A percentile compares a stretch with the other conserved stretches of the same genome.
These are phyloP conservation scores for Trichopria drosophilae DNA, from an alignment of 2,888 invertebrate species.

Conservation along the genomic window DNA sequence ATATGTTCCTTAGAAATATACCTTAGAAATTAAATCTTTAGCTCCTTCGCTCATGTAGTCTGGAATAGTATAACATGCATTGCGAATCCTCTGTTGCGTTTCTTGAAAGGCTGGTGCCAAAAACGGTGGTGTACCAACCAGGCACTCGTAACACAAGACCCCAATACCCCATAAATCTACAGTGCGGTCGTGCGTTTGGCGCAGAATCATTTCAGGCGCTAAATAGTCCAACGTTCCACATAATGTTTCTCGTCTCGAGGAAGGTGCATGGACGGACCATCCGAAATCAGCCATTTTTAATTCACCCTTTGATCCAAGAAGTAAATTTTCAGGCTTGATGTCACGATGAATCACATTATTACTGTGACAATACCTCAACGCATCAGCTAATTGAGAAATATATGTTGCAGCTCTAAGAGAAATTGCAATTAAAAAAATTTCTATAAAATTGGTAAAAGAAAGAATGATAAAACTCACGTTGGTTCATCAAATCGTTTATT, in stretches of 20 bases:
- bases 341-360: slow-evolving; percentile 90
- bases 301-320: slow-evolving; percentile 75
- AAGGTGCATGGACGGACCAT: slow-evolving; percentile 92
- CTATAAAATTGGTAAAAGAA: background rate
- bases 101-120: slow-evolving; percentile 72
- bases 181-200: slow-evolving; percentile 76
- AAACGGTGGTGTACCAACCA: slow-evolving; percentile 92
- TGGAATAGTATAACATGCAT: slow-evolving; percentile 70
- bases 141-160: slow-evolving; percentile 87
- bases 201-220: slow-evolving; percentile 94
- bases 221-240: slow-evolving; percentile 95
- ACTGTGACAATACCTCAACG: slow-evolving; percentile 83
- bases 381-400: slow-evolving; percentile 87
- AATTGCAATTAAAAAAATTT: slow-evolving; percentile 29
- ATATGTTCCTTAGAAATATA: slow-evolving; percentile 47
- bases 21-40: slow-evolving; percentile 76
- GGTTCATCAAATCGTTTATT: slow-evolving; percentile 76
- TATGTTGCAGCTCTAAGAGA: slow-evolving; percentile 70
- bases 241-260: slow-evolving; percentile 82
- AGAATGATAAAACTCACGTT: slow-evolving; percentile 54
- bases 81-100: slow-evolving; percentile 73
- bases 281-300: slow-evolving; percentile 92
- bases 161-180: slow-evolving; percentile 97
- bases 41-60: slow-evolving; percentile 68
- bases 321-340: slow-evolving; percentile 89